Base-by-base conservation (phyloP, 2,888 invertebrate genomes). In the Platycheirus albimanus region DNA sequence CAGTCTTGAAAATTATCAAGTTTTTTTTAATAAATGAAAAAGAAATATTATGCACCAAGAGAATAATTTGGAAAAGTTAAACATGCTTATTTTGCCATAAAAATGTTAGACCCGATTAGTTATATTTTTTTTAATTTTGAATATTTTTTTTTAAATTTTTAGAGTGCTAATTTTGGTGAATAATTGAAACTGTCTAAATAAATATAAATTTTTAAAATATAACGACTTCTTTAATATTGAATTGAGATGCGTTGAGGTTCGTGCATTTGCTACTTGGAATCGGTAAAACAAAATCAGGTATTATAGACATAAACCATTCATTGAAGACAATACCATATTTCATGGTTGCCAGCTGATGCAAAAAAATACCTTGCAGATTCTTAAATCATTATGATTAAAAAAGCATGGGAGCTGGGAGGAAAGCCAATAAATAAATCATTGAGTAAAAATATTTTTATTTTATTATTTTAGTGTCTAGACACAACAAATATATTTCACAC, bases 91-190 rank as follows among this genome's bases (percentile, higher is more conserved):
- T 49, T 49, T 20, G 3, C 19, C 3, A 61, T 61, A 38, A 30
- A 61, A 19, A 45, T 28, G 61, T 61, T 61, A 61, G 61, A 45
- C 19, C 45, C 41, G 45, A 61, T 30, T 61, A 17, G 61, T 61
- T 61, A 61, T 17, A 30, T 28, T 43, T 58, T 58, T 20, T 20
- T 5, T 11, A 17, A 10, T n/a, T 56, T 41, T 41, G 20, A 58
- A 17, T 33, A 24, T 28, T 17, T 54, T 24, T 58, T 58, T 58
- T 45, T 61, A 61, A 61, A 30, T 61, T 61, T 61, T 45, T 45
- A 3, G 11, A 45, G 30, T 45, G n/a, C 19, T 24, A 10, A 8
- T 17, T 45, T 30, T 45, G 17, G 30, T 28, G 30, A 19, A 41
- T 6, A 43, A 6, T n/a, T 17, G 56, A 13, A 58, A 56, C 38